Base-by-base conservation (phyloP, 2,797 vertebrate genomes). In the Dermochelys coriacea region DNA sequence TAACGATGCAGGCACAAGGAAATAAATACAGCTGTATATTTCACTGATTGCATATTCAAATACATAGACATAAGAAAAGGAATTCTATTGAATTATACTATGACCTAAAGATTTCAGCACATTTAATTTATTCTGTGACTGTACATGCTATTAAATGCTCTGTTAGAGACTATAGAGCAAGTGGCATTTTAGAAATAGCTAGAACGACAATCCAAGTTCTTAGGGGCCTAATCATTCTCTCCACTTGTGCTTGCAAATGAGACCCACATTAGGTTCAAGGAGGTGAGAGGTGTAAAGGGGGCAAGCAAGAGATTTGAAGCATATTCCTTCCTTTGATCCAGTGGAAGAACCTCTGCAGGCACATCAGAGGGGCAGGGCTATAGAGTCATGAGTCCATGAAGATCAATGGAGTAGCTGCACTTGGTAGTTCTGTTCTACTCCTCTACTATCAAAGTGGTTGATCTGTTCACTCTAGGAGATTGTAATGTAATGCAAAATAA, bases 91-190 rank as follows among this genome's bases (percentile, higher is more conserved):
- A 50, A 86, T 87, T 87, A 3, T 84, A 29, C 51, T 82, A 8
- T 14, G 49, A 84, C 41, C 3, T 51, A 82, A 87, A 71, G 27
- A 86, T 54, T 23, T 29, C 18, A 45, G 61, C 23, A 95, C 77
- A 31, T 61, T 55, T 59, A 16, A 14, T 68, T 83, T 85, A 59
- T 85, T 86, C 54, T 91, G 92, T 86, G 27, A 45, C 57, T 93
- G 80, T 86, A 91, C 88, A 89, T 87, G 92, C 78, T 90, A 71
- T 87, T 57, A 84, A 95, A 55, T 0, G 2, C 55, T 86, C 18
- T 82, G 50, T 8, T 64, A 78, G 49, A 89, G 8, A 71, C 79
- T 34, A 47, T 34, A 41, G 2, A 71, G n/a, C 10, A 21, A 71
- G 41, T 77, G 45, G 14, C 45, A 49, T 77, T 77, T 45, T 71